A percentile compares a stretch with the other conserved stretches of the same genome.
These are phyloP conservation scores for Thera britannica DNA, from an alignment of 2,888 invertebrate species.

Conservation along the genomic window DNA sequence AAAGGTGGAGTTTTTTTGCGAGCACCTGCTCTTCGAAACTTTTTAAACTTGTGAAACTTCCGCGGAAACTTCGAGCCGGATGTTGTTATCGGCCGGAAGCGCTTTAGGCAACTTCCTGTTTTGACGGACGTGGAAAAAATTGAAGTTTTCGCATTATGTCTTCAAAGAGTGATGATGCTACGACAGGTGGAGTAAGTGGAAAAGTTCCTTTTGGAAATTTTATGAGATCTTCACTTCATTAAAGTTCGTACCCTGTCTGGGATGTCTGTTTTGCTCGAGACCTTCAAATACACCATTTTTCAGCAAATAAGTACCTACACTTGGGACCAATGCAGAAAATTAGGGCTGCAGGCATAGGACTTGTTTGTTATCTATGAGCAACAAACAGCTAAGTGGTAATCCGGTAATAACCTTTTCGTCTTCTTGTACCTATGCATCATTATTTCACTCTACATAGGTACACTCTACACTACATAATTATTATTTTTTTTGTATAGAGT, in stretches of 20 bases:
- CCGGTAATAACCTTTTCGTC: too few relatives aligned
- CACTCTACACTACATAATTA: too few relatives aligned
- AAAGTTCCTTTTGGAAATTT: slow-evolving; percentile 37
- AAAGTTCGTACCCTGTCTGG: background rate
- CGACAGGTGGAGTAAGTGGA: slow-evolving; percentile 41
- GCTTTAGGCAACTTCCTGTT: slow-evolving; percentile 83
- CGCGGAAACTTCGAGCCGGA: slow-evolving; percentile 70
- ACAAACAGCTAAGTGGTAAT: too few relatives aligned
- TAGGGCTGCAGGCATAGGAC: too few relatives aligned
- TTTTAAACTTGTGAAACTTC: slow-evolving; percentile 61
- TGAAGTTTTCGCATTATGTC: slow-evolving; percentile 45
- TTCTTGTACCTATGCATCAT: too few relatives aligned
- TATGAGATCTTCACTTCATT: slow-evolving; percentile 10
- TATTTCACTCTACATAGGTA: too few relatives aligned
- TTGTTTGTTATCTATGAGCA: too few relatives aligned
- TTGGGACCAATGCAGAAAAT: too few relatives aligned
- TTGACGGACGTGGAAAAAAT: slow-evolving; percentile 75
- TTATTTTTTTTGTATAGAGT: too few relatives aligned
- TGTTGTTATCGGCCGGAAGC: slow-evolving; percentile 85
- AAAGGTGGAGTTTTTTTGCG: slow-evolving; percentile 76
- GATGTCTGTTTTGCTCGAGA: background rate
- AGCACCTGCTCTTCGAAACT: slow-evolving; percentile 74
- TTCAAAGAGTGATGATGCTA: slow-evolving; percentile 44
- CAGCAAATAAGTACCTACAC: too few relatives aligned
- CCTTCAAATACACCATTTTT: too few relatives aligned